phyloP scores from a whole-genome alignment of 2,888 invertebrate genomes.

The Lithophane leautieri region DNA sequence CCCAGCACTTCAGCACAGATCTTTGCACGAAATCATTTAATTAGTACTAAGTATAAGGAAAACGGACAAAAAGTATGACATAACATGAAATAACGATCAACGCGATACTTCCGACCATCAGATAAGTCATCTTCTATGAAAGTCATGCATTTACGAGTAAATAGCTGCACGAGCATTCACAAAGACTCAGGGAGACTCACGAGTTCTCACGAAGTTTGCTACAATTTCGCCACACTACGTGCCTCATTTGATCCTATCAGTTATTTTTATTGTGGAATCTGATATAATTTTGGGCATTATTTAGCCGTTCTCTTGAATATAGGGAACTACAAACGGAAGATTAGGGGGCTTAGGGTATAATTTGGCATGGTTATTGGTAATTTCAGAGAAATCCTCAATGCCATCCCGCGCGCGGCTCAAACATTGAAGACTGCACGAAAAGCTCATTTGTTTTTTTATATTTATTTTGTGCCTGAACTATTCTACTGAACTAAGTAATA shows the following conservation, averaged over 20 bases:
- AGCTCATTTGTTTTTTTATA: neutral
- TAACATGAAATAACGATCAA: conserved; percentile 29
- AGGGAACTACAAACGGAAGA: neutral
- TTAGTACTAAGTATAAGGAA: conserved; percentile 7
- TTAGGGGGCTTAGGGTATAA: neutral
- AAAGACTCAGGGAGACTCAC: conserved; percentile 17
- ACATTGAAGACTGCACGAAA: neutral
- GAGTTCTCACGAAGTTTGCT: conserved; percentile 43
- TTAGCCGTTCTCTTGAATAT: conserved; percentile 11
- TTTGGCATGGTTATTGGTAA: conserved; percentile 19
- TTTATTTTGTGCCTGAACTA: neutral
- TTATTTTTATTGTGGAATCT: conserved; percentile 49
- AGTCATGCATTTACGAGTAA: conserved; percentile 14
- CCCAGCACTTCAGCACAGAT: conserved; percentile 20
- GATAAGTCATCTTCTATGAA: conserved; percentile 34
- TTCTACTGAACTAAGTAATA: neutral
- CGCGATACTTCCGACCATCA: conserved; percentile 26
- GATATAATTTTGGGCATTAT: conserved; percentile 12
- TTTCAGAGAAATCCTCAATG: conserved; percentile 10
- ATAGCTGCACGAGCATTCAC: conserved; percentile 16
- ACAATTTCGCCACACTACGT: conserved; percentile 42
- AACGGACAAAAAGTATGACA: conserved; percentile 27
- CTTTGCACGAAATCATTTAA: conserved; percentile 20
- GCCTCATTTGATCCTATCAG: conserved; percentile 49
- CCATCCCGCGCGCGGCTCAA: neutral